phyloP scores from a whole-genome alignment of 2,888 invertebrate genomes.

The Amaurobius ferox region DNA sequence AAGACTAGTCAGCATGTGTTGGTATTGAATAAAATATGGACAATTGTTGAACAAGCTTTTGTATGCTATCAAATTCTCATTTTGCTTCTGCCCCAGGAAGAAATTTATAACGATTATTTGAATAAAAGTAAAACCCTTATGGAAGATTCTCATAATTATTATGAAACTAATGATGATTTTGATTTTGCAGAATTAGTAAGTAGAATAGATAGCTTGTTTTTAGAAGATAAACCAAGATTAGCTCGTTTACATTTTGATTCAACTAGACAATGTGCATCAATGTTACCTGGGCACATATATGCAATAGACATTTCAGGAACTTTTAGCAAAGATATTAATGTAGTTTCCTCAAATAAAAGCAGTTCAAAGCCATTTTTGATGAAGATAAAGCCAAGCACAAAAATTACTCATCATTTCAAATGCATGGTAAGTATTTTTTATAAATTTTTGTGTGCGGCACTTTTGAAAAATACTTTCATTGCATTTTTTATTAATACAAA shows the following conservation, averaged over 20 bases:
- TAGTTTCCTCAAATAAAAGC: background rate
- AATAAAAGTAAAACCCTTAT: background rate
- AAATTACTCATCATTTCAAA: background rate
- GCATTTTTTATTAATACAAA: too few relatives aligned
- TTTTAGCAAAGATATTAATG: background rate
- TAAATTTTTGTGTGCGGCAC: too few relatives aligned
- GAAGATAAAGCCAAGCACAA: background rate
- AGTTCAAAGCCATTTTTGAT: background rate
- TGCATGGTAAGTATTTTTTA: constrained; percentile 2
- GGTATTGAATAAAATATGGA: constrained; percentile 36
- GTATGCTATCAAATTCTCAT: background rate
- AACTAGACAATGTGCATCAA: background rate
- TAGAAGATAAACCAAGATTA: constrained; percentile 21
- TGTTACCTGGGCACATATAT: constrained; percentile 42
- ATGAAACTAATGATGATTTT: constrained; percentile 36
- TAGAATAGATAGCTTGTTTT: constrained; percentile 7
- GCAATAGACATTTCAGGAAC: background rate
- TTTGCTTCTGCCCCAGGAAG: constrained; percentile 21
- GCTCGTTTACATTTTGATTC: constrained; percentile 10
- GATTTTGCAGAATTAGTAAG: constrained; percentile 42
- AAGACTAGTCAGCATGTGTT: constrained; percentile 1
- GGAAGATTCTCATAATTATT: constrained; percentile 20
- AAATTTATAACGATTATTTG: background rate
- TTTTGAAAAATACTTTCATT: too few relatives aligned
- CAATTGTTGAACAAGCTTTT: background rate